These are phyloP conservation scores for Dendronephthya gigantea DNA, from an alignment of 64 coral and sea anemone genomes.

Conservation along the genomic window DNA sequence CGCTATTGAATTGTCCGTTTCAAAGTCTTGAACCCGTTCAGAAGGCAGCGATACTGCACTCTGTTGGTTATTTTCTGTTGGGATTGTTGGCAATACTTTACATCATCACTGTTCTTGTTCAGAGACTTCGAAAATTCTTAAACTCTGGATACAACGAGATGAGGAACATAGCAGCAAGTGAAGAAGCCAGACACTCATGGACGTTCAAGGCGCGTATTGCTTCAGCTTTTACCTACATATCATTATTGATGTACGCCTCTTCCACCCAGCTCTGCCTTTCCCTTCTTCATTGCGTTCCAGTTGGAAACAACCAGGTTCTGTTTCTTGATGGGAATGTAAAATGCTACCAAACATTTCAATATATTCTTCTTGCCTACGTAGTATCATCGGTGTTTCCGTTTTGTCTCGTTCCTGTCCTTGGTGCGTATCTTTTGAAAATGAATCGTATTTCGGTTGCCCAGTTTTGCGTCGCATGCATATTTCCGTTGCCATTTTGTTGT, in stretches of 20 bases:
- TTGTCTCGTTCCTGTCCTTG: background rate
- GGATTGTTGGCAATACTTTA: background rate
- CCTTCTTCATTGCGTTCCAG: background rate
- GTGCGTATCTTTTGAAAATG: background rate
- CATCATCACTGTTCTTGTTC: background rate
- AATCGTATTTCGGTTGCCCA: background rate
- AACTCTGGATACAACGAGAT: background rate
- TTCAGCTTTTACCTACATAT: background rate
- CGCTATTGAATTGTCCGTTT: background rate
- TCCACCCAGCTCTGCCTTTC: background rate
- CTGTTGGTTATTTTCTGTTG: background rate
- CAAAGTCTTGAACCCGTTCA: background rate
- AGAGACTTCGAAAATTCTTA: background rate
- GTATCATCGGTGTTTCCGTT: background rate
- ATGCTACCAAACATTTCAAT: background rate
- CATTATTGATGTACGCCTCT: background rate
- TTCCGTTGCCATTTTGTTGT: background rate
- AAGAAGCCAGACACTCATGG: background rate
- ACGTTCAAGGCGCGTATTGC: background rate
- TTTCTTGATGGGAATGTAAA: background rate
- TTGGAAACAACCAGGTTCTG: background rate
- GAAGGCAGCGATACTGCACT: background rate
- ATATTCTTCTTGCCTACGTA: background rate
- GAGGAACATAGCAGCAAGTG: background rate
- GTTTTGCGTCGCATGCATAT: slow-evolving; percentile 9